These are phyloP conservation scores for Tiaroga cobitis DNA, from an alignment of 2,797 vertebrate species.

Conservation along the genomic window DNA sequence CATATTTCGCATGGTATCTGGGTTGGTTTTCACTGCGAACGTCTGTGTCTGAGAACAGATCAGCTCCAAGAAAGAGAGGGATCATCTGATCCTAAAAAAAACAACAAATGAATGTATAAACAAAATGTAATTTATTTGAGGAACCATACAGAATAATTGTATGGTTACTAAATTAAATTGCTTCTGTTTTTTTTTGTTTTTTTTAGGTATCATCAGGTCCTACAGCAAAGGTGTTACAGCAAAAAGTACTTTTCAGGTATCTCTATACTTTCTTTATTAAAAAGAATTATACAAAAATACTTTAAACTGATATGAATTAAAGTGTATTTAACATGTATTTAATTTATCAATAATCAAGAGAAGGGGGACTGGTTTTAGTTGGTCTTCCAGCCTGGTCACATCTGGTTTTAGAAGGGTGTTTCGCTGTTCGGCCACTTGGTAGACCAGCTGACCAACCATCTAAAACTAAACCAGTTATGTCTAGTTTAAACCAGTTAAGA, in stretches of 20 bases:
- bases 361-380: neutral
- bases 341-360: neutral
- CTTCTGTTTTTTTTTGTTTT: neutral
- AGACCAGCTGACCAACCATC: neutral
- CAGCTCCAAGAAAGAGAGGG: slow-evolving; percentile 83
- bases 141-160: neutral
- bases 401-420: neutral
- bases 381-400: neutral
- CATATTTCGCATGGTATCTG: slow-evolving; percentile 82
- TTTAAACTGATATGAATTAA: neutral
- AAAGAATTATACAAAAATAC: neutral
- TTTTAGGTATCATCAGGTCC: neutral
- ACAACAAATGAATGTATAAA: neutral
- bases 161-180: neutral
- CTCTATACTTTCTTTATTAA: neutral
- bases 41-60: slow-evolving; percentile 80
- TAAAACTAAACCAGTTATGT: neutral
- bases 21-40: slow-evolving; percentile 83
- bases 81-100: slow-evolving; percentile 67
- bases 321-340: no score
- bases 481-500: neutral
- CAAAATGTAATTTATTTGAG: neutral
- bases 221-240: neutral
- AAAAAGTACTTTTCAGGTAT: neutral
- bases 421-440: neutral